phyloP scores from a whole-genome alignment of 1,140 invertebrate species.

The Listronotus bonariensis region DNA sequence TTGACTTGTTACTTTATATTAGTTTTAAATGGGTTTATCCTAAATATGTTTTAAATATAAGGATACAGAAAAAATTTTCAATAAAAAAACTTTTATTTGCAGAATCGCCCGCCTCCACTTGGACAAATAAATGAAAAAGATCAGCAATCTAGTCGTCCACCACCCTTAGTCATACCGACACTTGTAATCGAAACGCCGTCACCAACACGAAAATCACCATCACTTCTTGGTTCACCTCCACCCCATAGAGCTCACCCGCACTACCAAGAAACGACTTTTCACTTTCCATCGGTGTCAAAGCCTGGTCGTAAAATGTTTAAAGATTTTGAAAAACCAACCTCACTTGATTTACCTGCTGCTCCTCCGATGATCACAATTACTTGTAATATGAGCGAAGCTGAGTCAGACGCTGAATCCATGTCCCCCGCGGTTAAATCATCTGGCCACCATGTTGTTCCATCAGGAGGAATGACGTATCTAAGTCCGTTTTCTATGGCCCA shows the following conservation, averaged over 20 bases:
- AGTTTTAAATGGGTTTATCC: too few relatives aligned
- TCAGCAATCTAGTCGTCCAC: slow-evolving; percentile 42
- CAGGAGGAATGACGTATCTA: slow-evolving; percentile 70
- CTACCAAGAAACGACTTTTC: slow-evolving; percentile 45
- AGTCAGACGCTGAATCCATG: slow-evolving; percentile 70
- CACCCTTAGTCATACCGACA: slow-evolving; percentile 64
- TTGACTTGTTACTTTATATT: too few relatives aligned
- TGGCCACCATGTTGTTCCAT: slow-evolving; percentile 50
- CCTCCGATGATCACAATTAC: slow-evolving; percentile 77
- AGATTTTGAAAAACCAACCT: slow-evolving; percentile 64
- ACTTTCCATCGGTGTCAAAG: slow-evolving; percentile 51
- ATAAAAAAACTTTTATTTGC: slow-evolving; percentile 39
- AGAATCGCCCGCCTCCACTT: slow-evolving; percentile 59
- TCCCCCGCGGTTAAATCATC: slow-evolving; percentile 59
- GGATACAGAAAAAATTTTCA: too few relatives aligned
- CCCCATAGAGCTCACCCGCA: slow-evolving; percentile 59
- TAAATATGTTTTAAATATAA: too few relatives aligned
- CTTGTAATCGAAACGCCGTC: slow-evolving; percentile 66
- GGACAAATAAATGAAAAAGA: slow-evolving; percentile 50
- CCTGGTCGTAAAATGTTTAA: slow-evolving; percentile 55
- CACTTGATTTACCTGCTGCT: slow-evolving; percentile 66
- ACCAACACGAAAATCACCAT: slow-evolving; percentile 57
- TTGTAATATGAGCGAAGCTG: slow-evolving; percentile 71
- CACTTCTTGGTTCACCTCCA: slow-evolving; percentile 63
- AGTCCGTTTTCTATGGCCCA: slow-evolving; percentile 75